phyloP scores from a whole-genome alignment of 2,113 vertebrate species.

The Rhynchomys soricoides region DNA sequence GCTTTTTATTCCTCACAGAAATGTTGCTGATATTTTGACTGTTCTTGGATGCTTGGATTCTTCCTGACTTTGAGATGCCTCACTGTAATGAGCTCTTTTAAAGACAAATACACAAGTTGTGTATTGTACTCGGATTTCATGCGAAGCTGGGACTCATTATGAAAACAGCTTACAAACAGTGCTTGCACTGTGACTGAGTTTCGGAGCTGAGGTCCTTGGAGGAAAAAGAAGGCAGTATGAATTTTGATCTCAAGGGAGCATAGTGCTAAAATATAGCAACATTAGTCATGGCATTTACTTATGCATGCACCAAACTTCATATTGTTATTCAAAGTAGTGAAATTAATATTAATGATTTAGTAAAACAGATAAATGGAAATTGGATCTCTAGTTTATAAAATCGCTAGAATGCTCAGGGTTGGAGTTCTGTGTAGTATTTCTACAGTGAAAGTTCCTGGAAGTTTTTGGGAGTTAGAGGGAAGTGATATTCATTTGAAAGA shows the following conservation, averaged over 20 bases:
- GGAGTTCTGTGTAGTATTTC: neutral
- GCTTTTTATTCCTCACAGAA: neutral
- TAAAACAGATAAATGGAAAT: neutral
- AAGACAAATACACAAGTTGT: constrained; percentile 62
- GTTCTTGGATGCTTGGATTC: constrained; percentile 23
- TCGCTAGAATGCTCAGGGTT: neutral
- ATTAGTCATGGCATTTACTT: constrained; percentile 28
- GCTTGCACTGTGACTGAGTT: constrained; percentile 52
- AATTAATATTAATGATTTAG: constrained; percentile 57
- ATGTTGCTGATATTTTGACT: constrained; percentile 18
- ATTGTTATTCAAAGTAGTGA: constrained; percentile 39
- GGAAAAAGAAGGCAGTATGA: constrained; percentile 35
- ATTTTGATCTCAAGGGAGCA: constrained; percentile 63
- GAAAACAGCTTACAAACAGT: constrained; percentile 70
- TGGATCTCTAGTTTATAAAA: constrained; percentile 34
- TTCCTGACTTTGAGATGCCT: constrained; percentile 45
- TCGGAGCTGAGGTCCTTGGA: constrained; percentile 48
- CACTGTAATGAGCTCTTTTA: constrained; percentile 67
- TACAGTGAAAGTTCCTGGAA: neutral
- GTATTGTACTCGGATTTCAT: constrained; percentile 74
- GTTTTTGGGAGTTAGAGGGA: constrained; percentile 1
- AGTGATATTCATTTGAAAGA: neutral
- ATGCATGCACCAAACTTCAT: neutral
- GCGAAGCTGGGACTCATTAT: constrained; percentile 59
- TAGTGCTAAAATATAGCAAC: constrained; percentile 44